A percentile compares a stretch with the other conserved stretches of the same genome.
phyloP scores from a whole-genome alignment of 2,113 vertebrate species.

The Pterocles orientalis region DNA sequence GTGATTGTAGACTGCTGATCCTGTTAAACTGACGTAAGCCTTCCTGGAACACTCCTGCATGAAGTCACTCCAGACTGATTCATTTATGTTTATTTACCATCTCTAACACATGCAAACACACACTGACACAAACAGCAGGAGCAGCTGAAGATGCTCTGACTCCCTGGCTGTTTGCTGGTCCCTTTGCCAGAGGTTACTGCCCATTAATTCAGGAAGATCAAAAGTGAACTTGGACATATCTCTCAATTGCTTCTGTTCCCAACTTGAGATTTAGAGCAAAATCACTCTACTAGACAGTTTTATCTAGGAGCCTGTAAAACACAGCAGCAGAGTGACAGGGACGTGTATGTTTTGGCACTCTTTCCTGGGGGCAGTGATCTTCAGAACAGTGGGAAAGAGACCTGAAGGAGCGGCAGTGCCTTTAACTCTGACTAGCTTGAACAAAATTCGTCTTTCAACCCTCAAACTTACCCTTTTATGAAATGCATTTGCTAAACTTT shows the following conservation, averaged over 20 bases:
- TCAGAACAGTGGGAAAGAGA: background rate
- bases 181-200: background rate
- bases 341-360: background rate
- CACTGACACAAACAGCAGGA: background rate
- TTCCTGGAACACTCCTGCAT: background rate
- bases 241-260: background rate
- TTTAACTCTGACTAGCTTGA: background rate
- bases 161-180: background rate
- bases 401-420: background rate
- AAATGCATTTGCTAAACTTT: conserved; percentile 35
- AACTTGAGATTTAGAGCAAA: background rate
- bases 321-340: background rate
- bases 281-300: background rate
- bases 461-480: background rate
- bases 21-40: background rate
- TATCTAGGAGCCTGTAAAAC: background rate
- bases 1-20: background rate
- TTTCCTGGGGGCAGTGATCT: background rate
- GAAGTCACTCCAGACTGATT: background rate
- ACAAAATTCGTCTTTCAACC: background rate
- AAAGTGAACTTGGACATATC: background rate
- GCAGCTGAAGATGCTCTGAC: background rate
- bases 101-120: background rate
- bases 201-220: background rate
- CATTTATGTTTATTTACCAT: background rate